These are phyloP conservation scores for Anoplophora glabripennis DNA, from an alignment of 1,140 invertebrate genomes.

Conservation along the genomic window DNA sequence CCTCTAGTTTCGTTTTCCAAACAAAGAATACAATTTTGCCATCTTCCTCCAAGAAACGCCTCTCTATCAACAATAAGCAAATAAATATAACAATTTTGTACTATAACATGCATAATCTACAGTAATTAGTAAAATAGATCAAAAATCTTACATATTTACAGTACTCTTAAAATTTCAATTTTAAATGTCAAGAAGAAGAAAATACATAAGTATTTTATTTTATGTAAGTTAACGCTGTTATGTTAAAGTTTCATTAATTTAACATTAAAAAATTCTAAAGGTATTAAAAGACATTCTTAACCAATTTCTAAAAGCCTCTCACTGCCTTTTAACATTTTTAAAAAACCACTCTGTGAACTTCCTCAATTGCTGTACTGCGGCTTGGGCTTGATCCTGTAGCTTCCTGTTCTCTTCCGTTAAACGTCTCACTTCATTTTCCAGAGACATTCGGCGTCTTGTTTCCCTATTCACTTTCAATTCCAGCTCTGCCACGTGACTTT, in stretches of 20 bases:
- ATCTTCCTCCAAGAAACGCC: no score
- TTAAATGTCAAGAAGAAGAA: no score
- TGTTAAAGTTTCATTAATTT: slow-evolving; percentile 6
- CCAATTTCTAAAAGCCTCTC: slow-evolving; percentile 20
- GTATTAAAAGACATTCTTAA: slow-evolving; percentile 4
- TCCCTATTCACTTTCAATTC: slow-evolving; percentile 63
- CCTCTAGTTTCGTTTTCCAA: no score
- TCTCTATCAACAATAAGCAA: not conserved
- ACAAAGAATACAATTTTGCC: no score
- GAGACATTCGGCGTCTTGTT: slow-evolving; percentile 58
- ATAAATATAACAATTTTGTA: slow-evolving; percentile 31
- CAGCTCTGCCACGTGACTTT: slow-evolving; percentile 61
- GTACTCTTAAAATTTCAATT: not conserved
- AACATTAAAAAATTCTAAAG: slow-evolving; percentile 20
- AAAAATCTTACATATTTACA: slow-evolving; percentile 14
- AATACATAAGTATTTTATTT: no score
- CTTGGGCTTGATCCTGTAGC: slow-evolving; percentile 83
- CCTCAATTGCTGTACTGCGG: slow-evolving; percentile 82
- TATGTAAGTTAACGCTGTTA: not conserved
- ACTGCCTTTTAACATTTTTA: slow-evolving; percentile 77
- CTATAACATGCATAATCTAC: slow-evolving; percentile 16
- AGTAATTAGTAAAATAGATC: not conserved
- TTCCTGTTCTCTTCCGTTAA: slow-evolving; percentile 81
- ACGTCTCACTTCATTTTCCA: slow-evolving; percentile 72
- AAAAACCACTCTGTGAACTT: slow-evolving; percentile 94